phyloP scores from a whole-genome alignment of 2,888 invertebrate species.

The Lagria hirta region DNA sequence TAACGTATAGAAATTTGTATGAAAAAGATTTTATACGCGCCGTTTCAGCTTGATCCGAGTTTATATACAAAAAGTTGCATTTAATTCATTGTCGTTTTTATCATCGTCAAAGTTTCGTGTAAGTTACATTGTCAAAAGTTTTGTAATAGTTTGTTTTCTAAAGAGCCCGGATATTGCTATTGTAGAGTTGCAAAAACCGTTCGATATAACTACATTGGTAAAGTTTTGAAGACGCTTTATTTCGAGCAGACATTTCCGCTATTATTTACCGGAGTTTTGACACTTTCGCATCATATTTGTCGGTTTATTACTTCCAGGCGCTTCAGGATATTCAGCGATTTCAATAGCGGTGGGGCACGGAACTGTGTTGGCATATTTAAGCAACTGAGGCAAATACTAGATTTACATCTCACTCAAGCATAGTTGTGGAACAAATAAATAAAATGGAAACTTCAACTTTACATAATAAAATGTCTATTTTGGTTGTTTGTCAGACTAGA shows the following conservation, averaged over 20 bases:
- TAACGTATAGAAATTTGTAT: conserved; percentile 1
- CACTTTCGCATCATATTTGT: conserved; percentile 30
- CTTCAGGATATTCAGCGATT: too few species aligned
- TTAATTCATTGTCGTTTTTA: conserved; percentile 29
- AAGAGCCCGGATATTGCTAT: conserved; percentile 29
- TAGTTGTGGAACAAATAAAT: too few species aligned
- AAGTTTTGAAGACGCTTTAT: conserved; percentile 28
- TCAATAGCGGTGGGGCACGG: too few species aligned
- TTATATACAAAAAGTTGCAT: conserved; percentile 26
- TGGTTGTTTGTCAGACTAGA: too few species aligned
- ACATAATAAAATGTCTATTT: too few species aligned
- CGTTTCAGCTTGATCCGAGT: conserved; percentile 20
- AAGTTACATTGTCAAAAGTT: conserved; percentile 29
- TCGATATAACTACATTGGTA: conserved; percentile 28
- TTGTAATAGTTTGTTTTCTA: conserved; percentile 34
- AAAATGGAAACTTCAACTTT: too few species aligned
- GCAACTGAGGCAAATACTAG: too few species aligned
- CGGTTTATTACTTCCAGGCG: conserved; percentile 16
- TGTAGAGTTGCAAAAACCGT: conserved; percentile 26
- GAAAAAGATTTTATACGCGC: conserved; percentile 16
- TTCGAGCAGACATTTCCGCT: conserved; percentile 29
- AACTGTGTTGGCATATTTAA: too few species aligned
- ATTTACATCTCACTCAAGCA: too few species aligned
- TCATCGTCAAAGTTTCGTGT: conserved; percentile 9
- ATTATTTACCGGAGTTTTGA: conserved; percentile 29